phyloP scores from a whole-genome alignment of 1,140 invertebrate species.

The Solenopsis invicta region DNA sequence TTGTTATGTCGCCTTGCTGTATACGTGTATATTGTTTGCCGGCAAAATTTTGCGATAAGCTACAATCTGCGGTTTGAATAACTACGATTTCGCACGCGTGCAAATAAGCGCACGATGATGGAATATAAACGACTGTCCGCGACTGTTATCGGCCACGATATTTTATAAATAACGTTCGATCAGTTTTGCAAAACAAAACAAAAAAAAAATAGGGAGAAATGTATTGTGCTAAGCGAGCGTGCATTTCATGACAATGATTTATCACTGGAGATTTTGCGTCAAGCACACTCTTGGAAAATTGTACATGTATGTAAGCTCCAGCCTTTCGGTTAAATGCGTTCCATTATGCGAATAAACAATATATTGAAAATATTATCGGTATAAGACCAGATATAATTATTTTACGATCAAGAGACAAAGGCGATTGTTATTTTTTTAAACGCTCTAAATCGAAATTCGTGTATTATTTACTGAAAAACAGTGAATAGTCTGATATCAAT shows the following conservation, averaged over 20 bases:
- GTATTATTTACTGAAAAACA: no score
- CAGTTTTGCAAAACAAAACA: neutral
- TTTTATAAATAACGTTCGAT: conserved; percentile 48
- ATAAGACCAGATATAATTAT: conserved; percentile 3
- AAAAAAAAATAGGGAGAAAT: conserved; percentile 6
- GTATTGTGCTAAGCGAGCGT: conserved; percentile 11
- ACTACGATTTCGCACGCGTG: conserved; percentile 16
- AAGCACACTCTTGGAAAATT: conserved; percentile 11
- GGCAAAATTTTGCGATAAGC: conserved; percentile 13
- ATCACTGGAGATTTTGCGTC: conserved; percentile 10
- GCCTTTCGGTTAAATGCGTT: conserved; percentile 40
- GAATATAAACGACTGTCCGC: conserved; percentile 37
- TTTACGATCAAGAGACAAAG: neutral
- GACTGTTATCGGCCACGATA: conserved; percentile 47
- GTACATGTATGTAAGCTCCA: neutral
- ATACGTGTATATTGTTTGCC: neutral
- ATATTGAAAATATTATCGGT: neutral
- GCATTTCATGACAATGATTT: conserved; percentile 50
- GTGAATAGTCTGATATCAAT: no score
- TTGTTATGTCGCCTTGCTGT: neutral
- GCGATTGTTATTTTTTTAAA: neutral
- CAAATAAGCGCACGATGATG: conserved; percentile 42
- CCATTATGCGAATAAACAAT: conserved; percentile 26
- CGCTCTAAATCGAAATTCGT: neutral
- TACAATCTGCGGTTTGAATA: conserved; percentile 20